Percentiles rank a stretch among this genome's conserved stretches.
These are phyloP conservation scores for Hippasteria phrygiana DNA, from an alignment of 53 echinoderm and acorn worm genomes.

Conservation along the genomic window DNA sequence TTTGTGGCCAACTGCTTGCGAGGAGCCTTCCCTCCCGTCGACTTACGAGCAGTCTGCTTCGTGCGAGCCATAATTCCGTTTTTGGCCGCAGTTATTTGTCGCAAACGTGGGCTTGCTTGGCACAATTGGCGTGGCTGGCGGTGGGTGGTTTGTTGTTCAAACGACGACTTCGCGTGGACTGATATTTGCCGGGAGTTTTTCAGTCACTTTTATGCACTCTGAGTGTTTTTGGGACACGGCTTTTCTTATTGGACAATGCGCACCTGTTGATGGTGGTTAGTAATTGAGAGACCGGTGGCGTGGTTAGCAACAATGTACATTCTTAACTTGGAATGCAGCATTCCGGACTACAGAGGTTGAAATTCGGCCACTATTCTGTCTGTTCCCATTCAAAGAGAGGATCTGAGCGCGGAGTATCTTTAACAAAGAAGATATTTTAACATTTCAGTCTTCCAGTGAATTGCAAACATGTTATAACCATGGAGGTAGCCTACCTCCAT, in stretches of 20 bases:
- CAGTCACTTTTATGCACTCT: constrained; percentile 1
- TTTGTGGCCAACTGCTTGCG: constrained; percentile 96
- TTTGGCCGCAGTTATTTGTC: no score
- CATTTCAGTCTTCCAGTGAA: no score
- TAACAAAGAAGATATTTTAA: no score
- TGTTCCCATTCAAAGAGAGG: background rate
- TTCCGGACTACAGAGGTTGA: background rate
- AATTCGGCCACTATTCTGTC: background rate
- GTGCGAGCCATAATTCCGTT: constrained; percentile 78
- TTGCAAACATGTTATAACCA: no score
- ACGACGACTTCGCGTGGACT: background rate
- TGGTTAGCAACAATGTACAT: background rate
- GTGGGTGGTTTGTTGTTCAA: background rate
- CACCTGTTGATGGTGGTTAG: background rate
- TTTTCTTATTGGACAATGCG: background rate
- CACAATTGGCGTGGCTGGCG: background rate
- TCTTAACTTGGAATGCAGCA: background rate
- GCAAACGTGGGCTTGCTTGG: background rate
- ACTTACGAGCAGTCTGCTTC: constrained; percentile 91
- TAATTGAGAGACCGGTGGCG: no score
- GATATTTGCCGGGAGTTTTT: constrained; percentile 2
- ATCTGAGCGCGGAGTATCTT: no score
- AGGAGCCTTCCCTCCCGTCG: constrained; percentile 91
- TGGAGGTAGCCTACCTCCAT: no score
- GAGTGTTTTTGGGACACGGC: background rate